Evolutionary conservation across 30 jellyfish, hydroid and myxozoan species (phyloP).

Genomic region (Cassiopea xamachana): DNA sequence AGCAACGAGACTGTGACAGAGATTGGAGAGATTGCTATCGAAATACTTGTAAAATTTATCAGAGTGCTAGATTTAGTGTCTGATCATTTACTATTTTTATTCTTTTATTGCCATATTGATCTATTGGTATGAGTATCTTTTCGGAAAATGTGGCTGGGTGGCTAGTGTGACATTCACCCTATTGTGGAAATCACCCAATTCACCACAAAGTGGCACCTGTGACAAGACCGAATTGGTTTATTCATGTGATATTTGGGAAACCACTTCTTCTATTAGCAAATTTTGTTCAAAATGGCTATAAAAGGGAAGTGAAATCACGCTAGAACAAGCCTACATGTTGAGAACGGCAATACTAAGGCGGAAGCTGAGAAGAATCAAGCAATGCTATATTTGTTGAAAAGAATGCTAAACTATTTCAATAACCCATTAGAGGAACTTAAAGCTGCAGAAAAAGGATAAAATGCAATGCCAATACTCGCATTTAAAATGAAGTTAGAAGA

Average conservation of each 20-base stretch:
- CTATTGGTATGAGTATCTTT: neutral
- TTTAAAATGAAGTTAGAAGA: neutral
- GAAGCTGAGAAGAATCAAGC: neutral
- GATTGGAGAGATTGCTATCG: too few species aligned
- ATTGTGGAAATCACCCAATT: neutral
- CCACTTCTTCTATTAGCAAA: neutral
- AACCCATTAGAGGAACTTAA: neutral
- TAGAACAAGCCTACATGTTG: neutral
- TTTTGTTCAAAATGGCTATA: neutral
- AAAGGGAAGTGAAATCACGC: neutral
- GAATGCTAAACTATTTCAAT: neutral
- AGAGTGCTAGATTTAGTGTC: too few species aligned
- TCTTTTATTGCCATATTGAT: neutral
- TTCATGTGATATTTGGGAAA: neutral
- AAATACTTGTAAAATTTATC: too few species aligned
- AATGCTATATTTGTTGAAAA: neutral
- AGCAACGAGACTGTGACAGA: too few species aligned
- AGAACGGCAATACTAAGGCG: neutral
- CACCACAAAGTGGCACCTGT: neutral
- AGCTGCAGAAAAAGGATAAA: neutral
- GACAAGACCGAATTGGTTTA: neutral
- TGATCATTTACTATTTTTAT: too few species aligned
- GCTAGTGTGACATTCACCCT: neutral
- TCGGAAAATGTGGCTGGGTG: neutral
- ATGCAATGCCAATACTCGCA: neutral